Evolutionary conservation across 2,113 vertebrate species (phyloP).

Genomic region (Loxodonta africana): DNA sequence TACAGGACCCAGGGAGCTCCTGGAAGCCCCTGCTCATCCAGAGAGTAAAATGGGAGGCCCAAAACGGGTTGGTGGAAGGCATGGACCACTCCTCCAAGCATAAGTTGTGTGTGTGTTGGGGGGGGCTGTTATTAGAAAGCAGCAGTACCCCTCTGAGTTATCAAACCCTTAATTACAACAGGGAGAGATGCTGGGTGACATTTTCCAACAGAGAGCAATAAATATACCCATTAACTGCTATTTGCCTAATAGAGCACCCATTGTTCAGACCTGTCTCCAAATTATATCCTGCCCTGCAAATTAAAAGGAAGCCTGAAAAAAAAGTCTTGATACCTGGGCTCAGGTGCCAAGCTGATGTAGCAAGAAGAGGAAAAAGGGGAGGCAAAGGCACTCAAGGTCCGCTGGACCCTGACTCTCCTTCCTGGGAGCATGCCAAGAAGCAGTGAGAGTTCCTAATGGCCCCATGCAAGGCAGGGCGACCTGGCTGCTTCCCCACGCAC

Average conservation of each 20-base stretch:
- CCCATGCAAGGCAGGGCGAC: not conserved
- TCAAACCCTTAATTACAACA: conserved; percentile 63
- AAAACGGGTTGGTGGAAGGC: no score
- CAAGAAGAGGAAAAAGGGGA: not conserved
- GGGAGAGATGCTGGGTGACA: conserved; percentile 54
- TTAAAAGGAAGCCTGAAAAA: conserved; percentile 77
- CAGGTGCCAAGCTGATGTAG: not conserved
- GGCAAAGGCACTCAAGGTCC: not conserved
- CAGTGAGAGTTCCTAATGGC: not conserved
- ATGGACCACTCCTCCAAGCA: no score
- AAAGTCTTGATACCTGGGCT: not conserved
- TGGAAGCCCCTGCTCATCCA: not conserved
- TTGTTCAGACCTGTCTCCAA: conserved; percentile 75
- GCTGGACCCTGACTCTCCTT: not conserved
- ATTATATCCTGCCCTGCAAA: conserved; percentile 76
- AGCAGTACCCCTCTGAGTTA: not conserved
- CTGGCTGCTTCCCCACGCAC: not conserved
- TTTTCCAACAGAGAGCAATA: conserved; percentile 75
- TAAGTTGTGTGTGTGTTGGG: no score
- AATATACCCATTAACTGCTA: conserved; percentile 81
- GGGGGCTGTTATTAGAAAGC: not conserved
- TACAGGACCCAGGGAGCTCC: not conserved
- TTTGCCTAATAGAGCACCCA: conserved; percentile 81
- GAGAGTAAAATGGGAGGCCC: not conserved
- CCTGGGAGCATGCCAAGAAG: not conserved